Conservation (phyloP, 2,888 invertebrate species). For the Eupithecia pulchellata region DNA sequence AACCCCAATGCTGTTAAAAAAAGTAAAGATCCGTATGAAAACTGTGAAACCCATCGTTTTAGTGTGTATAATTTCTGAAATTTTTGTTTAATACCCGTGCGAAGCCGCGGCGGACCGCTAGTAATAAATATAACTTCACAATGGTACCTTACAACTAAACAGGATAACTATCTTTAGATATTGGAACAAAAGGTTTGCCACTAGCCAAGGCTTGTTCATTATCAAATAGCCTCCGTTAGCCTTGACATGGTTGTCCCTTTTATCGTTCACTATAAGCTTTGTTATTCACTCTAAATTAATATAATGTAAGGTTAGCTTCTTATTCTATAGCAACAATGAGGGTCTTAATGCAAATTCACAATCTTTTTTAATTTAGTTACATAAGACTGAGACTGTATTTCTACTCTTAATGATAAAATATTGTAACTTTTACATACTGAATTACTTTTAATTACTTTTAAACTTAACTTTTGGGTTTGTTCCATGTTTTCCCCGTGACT, state of each 20-base stretch:
- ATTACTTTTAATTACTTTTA: too few species aligned
- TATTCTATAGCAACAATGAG: background rate
- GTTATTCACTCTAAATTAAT: background rate
- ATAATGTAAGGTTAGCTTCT: background rate
- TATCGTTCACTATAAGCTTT: slow-evolving; percentile 43
- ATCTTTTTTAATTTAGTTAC: background rate
- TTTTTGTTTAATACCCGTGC: too few species aligned
- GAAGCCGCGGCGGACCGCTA: too few species aligned
- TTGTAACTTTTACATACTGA: too few species aligned
- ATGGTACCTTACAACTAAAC: slow-evolving; percentile 33
- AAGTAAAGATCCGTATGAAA: too few species aligned
- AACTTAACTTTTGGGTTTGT: too few species aligned
- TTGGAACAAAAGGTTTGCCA: slow-evolving; percentile 46
- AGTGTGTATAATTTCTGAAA: too few species aligned
- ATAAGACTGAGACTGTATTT: too few species aligned
- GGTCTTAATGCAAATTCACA: background rate
- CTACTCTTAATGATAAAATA: too few species aligned
- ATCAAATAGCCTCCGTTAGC: slow-evolving; percentile 49
- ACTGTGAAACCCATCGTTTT: too few species aligned
- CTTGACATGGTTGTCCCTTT: slow-evolving; percentile 61
- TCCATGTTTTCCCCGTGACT: too few species aligned
- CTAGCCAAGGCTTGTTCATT: slow-evolving; percentile 48
- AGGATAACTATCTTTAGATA: slow-evolving; percentile 42
- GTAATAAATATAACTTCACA: slow-evolving; percentile 12
- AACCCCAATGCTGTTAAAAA: too few species aligned